Conservation (phyloP, 1,140 invertebrate species). For the Anoplolepis gracilipes region DNA sequence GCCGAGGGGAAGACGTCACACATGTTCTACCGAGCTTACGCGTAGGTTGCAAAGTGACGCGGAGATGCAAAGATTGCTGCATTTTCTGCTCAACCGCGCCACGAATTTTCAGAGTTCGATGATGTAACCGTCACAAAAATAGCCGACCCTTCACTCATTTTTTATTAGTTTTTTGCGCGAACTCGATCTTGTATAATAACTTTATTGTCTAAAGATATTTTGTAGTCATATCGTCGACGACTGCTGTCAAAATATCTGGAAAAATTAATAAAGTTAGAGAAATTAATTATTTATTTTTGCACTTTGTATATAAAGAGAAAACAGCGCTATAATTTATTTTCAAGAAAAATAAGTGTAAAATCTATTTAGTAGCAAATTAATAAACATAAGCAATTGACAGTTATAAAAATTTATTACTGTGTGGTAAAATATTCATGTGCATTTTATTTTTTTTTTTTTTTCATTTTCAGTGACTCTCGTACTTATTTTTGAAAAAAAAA, state of each 20-base stretch:
- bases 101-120: slow-evolving; percentile 23
- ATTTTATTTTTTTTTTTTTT: not conserved
- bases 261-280: not conserved
- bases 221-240: not conserved
- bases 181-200: not conserved
- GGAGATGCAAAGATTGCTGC: slow-evolving; percentile 2
- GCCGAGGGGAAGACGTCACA: slow-evolving; percentile 20
- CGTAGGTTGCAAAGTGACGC: not conserved
- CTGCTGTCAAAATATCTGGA: not conserved
- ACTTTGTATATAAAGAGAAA: too few relatives aligned
- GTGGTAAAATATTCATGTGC: not conserved
- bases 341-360: not conserved
- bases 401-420: slow-evolving; percentile 1
- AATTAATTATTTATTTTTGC: too few relatives aligned
- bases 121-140: slow-evolving; percentile 19
- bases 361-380: not conserved
- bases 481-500: too few relatives aligned
- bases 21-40: not conserved
- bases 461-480: not conserved
- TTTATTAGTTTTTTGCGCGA: not conserved
- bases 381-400: not conserved
- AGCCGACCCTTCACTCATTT: not conserved
- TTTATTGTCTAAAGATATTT: not conserved
- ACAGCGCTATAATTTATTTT: not conserved
- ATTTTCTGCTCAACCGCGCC: not conserved